Conservation (phyloP, 2,113 vertebrate genomes). For the Oreochromis tanganicae region DNA sequence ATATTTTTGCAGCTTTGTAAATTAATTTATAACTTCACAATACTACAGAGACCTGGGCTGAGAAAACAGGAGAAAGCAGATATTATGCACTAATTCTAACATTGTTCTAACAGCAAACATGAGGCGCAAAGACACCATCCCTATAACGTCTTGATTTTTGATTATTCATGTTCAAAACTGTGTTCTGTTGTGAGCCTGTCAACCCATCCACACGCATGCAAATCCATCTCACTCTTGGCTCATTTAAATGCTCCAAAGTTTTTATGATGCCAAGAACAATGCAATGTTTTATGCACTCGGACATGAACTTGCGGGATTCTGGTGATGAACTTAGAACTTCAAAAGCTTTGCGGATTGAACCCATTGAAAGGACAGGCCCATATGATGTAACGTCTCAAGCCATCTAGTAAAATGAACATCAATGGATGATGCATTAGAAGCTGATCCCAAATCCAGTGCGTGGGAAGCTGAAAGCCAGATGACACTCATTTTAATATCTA, state of each 20-base stretch:
- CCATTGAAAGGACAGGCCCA: constrained; percentile 13
- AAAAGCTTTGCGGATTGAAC: constrained; percentile 8
- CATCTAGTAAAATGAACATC: constrained; percentile 47
- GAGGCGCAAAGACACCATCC: background rate
- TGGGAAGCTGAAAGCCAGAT: constrained; percentile 39
- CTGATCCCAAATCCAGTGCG: background rate
- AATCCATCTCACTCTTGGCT: background rate
- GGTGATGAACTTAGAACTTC: constrained; percentile 45
- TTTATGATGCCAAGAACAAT: constrained; percentile 4
- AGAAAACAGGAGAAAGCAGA: background rate
- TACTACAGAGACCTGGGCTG: background rate
- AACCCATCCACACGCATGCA: background rate
- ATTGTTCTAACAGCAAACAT: background rate
- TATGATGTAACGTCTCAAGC: constrained; percentile 39
- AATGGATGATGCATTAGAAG: constrained; percentile 14
- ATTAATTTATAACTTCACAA: background rate
- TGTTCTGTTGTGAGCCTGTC: background rate
- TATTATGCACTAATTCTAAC: background rate
- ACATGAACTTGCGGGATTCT: constrained; percentile 28
- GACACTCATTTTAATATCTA: constrained; percentile 5
- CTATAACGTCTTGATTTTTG: background rate
- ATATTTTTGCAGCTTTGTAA: background rate
- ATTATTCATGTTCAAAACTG: background rate
- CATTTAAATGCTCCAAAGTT: background rate
- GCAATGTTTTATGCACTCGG: constrained; percentile 10